These are phyloP conservation scores for Oryzias melastigma DNA, from an alignment of 2,113 vertebrate species.

Conservation along the genomic window DNA sequence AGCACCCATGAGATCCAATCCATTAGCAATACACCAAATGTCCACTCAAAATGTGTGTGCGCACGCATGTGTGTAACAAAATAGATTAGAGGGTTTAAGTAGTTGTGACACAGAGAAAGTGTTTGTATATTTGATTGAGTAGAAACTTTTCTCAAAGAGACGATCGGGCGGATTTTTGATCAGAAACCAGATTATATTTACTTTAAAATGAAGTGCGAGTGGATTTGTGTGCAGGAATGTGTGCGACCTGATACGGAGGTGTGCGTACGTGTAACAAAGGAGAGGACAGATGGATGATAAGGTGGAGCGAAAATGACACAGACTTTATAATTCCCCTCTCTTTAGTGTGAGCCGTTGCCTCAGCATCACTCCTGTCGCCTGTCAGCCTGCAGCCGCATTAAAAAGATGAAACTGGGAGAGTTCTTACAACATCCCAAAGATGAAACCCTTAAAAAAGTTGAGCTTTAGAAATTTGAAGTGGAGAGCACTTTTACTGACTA, in stretches of 20 bases:
- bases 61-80: slow-evolving; percentile 16
- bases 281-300: slow-evolving; percentile 56
- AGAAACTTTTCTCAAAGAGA: slow-evolving; percentile 7
- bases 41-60: slow-evolving; percentile 27
- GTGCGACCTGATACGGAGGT: slow-evolving; percentile 7
- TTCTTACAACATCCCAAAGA: too few species aligned
- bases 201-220: slow-evolving; percentile 18
- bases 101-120: slow-evolving; percentile 34
- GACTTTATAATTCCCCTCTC: slow-evolving; percentile 20
- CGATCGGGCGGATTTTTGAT: slow-evolving; percentile 3
- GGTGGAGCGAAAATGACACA: slow-evolving; percentile 49
- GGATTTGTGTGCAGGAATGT: slow-evolving; percentile 14
- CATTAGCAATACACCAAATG: slow-evolving; percentile 62
- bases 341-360: slow-evolving; percentile 1
- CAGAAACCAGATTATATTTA: slow-evolving; percentile 24
- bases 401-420: neutral
- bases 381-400: slow-evolving; percentile 1
- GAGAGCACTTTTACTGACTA: too few species aligned
- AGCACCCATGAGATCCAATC: slow-evolving; percentile 65
- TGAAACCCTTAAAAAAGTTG: too few species aligned
- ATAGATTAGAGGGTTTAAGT: slow-evolving; percentile 45
- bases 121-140: slow-evolving; percentile 16
- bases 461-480: too few species aligned
- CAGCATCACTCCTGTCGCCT: slow-evolving; percentile 10
- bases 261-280: slow-evolving; percentile 20